Base-by-base conservation (phyloP, 2,888 invertebrate genomes). In the Lasioglossum villosulum region DNA sequence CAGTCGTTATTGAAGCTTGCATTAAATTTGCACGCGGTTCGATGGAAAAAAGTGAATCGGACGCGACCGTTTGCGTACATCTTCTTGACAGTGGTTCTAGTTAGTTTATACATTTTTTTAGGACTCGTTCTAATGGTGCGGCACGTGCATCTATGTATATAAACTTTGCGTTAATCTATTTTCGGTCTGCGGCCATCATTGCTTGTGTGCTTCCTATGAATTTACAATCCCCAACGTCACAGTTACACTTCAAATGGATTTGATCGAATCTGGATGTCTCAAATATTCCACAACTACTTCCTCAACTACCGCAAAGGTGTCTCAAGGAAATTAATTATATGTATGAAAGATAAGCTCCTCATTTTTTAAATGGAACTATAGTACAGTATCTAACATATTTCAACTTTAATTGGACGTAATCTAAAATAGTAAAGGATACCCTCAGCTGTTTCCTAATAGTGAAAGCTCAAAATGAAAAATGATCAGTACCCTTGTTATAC, bases 11-110 rank as follows among this genome's bases (percentile, higher is more conserved):
- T 78, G 86, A 75, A 79, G 86, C 80, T 75, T 70, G 52, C 80
- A 80, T 90, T 86, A 88, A 90, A 88, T 80, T 78, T 80, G 76
- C 83, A 79, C 70, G 78, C 76, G 37, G 39, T 68, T 80, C 78
- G 78, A 39, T 30, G 81, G 72, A 77, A 74, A 74, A 83, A 88
- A 78, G 80, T 81, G 81, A 90, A 89, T 90, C 83, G 78, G 66
- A 80, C 72, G 76, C 70, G 71, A 76, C 45, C 30, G 74, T 80
- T 76, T 63, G 48, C 63, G 42, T 63, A 52, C n/a, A 45, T 72
- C 52, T 73, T 23, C 19, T 73, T 42, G 45, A n/a, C n/a, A 27
- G 30, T 12, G 12, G 19, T 4, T 16, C 52, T 34, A 34, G 63
- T n/a, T 79, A 81, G 66, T 84, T 81, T 74, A 45, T 30, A 52